Evolutionary conservation across 2,113 vertebrate genomes (phyloP), one percentile per base, ranked within the genome.

Genomic region (Hypomesus transpacificus): DNA sequence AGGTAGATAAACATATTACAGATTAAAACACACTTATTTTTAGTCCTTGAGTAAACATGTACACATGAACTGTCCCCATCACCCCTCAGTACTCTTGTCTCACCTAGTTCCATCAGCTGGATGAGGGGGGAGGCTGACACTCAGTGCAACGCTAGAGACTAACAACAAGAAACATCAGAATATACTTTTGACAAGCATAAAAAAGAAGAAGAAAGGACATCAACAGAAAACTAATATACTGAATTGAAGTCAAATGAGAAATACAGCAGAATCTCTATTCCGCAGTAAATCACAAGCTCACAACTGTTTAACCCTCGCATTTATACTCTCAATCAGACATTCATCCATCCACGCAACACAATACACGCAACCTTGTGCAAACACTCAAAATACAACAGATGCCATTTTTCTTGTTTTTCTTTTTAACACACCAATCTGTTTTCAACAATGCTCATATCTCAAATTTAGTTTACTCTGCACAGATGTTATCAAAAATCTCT

Each of bases 11-110:
- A 94, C 92, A 93, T 89, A 89, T 94, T 93, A 94, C 93, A 95
- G 94, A 93, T 81, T 72, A 75, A 84, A 85, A 89, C 85, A 88
- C 92, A 94, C 93, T 93, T 90, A 91, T 85, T 91, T 87, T 94
- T 89, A 95, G 95, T 96, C 95, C 95, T 96, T 95, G 95, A 96
- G 95, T 96, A 97, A 96, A 97, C 95, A 95, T 94, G 93, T 94
- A 96, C 95, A 96, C 95, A 2, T 94, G 94, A 96, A 95, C 91
- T 93, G 94, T 93, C 94, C 84, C 92, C 92, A 22, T 71, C 67
- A 90, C 93, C 94, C 93, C 92, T 93, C 92, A 89, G 92, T 90
- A 84, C 87, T 91, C 91, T 85, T 87, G 86, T 90, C 83, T 82
- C 81, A 85, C 39, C 39, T 88, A 89, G 91, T 89, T 92, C 88